Percentiles rank a stretch among this genome's conserved stretches.
Evolutionary conservation across 2,888 invertebrate genomes (phyloP).

Genomic region (Rhogogaster chlorosoma): DNA sequence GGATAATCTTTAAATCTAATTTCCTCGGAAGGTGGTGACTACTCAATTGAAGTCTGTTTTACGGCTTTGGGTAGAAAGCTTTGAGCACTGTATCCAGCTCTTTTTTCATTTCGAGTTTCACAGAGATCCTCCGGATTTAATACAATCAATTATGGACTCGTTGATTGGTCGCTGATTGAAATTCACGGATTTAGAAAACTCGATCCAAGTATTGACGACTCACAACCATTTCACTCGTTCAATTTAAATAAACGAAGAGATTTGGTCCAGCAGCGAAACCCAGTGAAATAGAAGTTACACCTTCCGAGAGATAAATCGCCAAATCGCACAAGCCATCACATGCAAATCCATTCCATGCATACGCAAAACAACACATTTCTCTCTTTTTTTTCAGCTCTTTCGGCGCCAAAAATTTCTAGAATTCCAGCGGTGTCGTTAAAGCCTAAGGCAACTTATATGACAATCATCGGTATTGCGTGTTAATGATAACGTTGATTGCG

Average conservation of each 20-base stretch:
- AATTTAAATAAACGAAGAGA: not conserved
- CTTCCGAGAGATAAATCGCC: not conserved
- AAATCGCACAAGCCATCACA: not conserved
- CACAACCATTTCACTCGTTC: not conserved
- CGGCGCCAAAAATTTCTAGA: no score
- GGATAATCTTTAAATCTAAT: not conserved
- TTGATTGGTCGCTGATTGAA: slow-evolving; percentile 2
- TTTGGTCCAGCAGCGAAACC: not conserved
- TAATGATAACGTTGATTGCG: no score
- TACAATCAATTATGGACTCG: not conserved
- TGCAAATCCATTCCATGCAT: no score
- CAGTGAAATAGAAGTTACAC: not conserved
- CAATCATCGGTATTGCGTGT: no score
- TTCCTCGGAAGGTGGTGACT: not conserved
- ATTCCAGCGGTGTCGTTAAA: no score
- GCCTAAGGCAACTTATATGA: no score
- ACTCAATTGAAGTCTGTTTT: not conserved
- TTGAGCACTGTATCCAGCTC: not conserved
- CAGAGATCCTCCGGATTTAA: not conserved
- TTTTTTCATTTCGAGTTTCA: not conserved
- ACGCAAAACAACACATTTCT: no score
- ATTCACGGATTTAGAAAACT: not conserved
- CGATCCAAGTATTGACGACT: not conserved
- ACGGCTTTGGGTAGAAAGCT: not conserved
- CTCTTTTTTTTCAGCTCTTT: no score